Evolutionary conservation across 2,113 vertebrate species (phyloP).

Genomic region (Pantherophis guttatus): DNA sequence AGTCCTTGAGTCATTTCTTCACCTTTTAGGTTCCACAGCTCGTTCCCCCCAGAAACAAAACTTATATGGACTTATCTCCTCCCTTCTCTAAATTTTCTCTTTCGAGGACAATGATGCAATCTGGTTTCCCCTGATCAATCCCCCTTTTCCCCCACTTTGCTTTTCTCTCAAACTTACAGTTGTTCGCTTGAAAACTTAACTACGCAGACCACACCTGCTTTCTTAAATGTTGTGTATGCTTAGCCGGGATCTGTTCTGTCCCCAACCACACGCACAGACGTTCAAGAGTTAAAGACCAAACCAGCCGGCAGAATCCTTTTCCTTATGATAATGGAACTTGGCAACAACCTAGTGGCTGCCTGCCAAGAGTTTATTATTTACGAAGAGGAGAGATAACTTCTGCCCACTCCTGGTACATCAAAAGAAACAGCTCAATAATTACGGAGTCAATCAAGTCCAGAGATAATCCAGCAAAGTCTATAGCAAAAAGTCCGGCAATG

Average conservation of each 20-base stretch:
- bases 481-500: too few relatives aligned
- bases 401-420: too few relatives aligned
- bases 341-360: too few relatives aligned
- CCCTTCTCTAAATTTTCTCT: not conserved
- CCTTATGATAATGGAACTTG: too few relatives aligned
- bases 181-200: not conserved
- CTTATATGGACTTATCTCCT: not conserved
- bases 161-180: not conserved
- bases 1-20: not conserved
- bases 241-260: not conserved
- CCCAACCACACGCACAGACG: too few relatives aligned
- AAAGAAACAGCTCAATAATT: too few relatives aligned
- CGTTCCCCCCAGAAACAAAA: not conserved
- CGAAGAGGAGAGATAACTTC: too few relatives aligned
- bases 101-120: not conserved
- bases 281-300: too few relatives aligned
- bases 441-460: too few relatives aligned
- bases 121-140: not conserved
- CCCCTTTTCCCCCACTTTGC: accelerated
- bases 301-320: too few relatives aligned
- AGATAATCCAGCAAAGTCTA: too few relatives aligned
- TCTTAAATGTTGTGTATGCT: not conserved
- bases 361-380: too few relatives aligned
- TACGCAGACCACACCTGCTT: not conserved
- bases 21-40: not conserved